Evolutionary conservation across 92 coral and sea anemone genomes (phyloP), one percentile per base, ranked within the genome.

Genomic region (Porites rus): DNA sequence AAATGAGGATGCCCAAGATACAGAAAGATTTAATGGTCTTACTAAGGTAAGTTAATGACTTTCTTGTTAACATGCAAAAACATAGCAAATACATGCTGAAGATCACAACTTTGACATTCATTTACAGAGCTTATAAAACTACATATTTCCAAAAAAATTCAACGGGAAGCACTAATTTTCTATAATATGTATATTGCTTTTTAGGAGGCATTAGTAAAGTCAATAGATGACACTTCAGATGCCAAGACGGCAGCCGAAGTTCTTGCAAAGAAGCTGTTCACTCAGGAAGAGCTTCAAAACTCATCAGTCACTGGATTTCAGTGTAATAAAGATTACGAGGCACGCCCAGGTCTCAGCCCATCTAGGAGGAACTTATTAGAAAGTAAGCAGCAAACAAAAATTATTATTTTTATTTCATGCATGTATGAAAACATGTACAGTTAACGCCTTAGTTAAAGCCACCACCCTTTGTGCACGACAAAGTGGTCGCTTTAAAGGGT

Each of bases 291-390:
- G 50, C 87, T 82, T 38, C 14, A 53, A 10, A 73, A 24, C 3
- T 82, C 87, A 24, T 82, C 79, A 70, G 79, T 82, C 38, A 70
- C 87, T 82, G 87, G 79, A 19, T 82, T 82, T 25, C 87, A 72
- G 72, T 82, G 87, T 54, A 82, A 71, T 17, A 82, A 82, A 18
- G 79, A 58, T 17, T 69, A 80, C 28, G 52, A 71, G 24, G 25
- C 79, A 72, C 21, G 79, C 7, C 87, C 79, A 19, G 87, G 17
- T 16, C 87, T 82, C 2, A 82, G 79, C 22, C 79, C 87, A 82
- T 12, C 28, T 58, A 82, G 79, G 79, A 59, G 87, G 79, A 19
- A 61, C 87, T 20, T 72, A 31, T 58, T 82, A 58, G 87, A 82
- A 72, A 72, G 87, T 82, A 16, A 82, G 87, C 31, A 28, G 31